A percentile compares a stretch with the other conserved stretches of the same genome.
These are phyloP conservation scores for Cacatua alba DNA, from an alignment of 2,113 vertebrate species.

Conservation along the genomic window DNA sequence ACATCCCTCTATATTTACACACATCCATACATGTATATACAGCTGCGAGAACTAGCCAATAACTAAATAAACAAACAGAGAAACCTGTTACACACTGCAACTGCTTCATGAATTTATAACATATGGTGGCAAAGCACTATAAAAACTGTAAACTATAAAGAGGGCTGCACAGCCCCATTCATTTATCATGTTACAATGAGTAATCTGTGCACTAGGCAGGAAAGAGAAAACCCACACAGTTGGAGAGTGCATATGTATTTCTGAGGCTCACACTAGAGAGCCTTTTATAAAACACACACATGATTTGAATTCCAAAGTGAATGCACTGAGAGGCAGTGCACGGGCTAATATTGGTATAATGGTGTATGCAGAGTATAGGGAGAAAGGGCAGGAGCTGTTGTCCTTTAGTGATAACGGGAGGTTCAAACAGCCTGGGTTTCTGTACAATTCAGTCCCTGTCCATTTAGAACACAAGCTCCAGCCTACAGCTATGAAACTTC, in stretches of 20 bases:
- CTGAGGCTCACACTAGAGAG: slow-evolving; percentile 67
- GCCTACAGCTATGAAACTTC: background rate
- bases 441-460: background rate
- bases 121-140: slow-evolving; percentile 50
- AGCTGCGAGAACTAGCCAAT: slow-evolving; percentile 54
- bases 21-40: background rate
- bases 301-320: slow-evolving; percentile 71
- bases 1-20: background rate
- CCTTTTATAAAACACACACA: slow-evolving; percentile 69
- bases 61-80: slow-evolving; percentile 61
- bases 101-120: slow-evolving; percentile 65
- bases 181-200: slow-evolving; percentile 72
- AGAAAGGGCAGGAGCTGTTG: background rate
- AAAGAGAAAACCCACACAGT: slow-evolving; percentile 60
- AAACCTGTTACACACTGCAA: slow-evolving; percentile 55
- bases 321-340: slow-evolving; percentile 7
- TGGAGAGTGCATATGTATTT: slow-evolving; percentile 66
- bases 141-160: slow-evolving; percentile 64
- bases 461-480: background rate
- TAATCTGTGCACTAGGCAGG: slow-evolving; percentile 67
- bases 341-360: slow-evolving; percentile 46
- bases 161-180: slow-evolving; percentile 51
- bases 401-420: background rate
- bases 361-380: background rate
- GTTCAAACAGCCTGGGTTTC: background rate